Evolutionary conservation across 1,140 invertebrate genomes (phyloP).

Genomic region (Trachymyrmex septentrionalis): DNA sequence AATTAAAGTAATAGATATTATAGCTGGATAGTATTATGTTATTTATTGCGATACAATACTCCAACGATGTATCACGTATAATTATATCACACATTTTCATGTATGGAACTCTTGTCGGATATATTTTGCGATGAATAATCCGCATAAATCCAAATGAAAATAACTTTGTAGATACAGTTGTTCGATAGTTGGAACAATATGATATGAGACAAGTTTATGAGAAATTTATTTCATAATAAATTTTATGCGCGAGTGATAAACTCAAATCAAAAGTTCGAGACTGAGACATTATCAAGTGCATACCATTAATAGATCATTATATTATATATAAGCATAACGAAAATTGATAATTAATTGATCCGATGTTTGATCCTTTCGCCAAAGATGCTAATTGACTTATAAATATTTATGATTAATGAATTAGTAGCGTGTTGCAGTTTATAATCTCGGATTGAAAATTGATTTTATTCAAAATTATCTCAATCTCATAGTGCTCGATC

Average conservation of each 20-base stretch:
- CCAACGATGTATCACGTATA: conserved; percentile 21
- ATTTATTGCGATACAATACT: conserved; percentile 21
- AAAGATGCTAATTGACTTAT: conserved; percentile 77
- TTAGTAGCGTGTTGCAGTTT: conserved; percentile 65
- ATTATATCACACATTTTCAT: conserved; percentile 18
- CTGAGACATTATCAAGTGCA: conserved; percentile 51
- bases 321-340: conserved; percentile 70
- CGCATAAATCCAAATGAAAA: conserved; percentile 47
- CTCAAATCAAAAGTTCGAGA: conserved; percentile 52
- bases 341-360: conserved; percentile 82
- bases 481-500: too few relatives aligned
- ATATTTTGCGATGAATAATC: conserved; percentile 44
- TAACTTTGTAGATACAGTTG: neutral
- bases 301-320: conserved; percentile 77
- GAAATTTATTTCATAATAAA: conserved; percentile 52
- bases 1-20: conserved; percentile 36
- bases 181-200: conserved; percentile 23
- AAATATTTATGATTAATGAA: conserved; percentile 80
- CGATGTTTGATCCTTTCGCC: conserved; percentile 42
- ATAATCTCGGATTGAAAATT: conserved; percentile 8
- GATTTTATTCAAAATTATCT: too few relatives aligned
- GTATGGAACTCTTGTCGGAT: conserved; percentile 20
- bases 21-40: conserved; percentile 7
- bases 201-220: neutral
- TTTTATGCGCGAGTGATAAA: conserved; percentile 32